Percentiles rank a stretch among this genome's conserved stretches.
phyloP scores from a whole-genome alignment of 2,113 vertebrate genomes.

The Phyllostomus hastatus region DNA sequence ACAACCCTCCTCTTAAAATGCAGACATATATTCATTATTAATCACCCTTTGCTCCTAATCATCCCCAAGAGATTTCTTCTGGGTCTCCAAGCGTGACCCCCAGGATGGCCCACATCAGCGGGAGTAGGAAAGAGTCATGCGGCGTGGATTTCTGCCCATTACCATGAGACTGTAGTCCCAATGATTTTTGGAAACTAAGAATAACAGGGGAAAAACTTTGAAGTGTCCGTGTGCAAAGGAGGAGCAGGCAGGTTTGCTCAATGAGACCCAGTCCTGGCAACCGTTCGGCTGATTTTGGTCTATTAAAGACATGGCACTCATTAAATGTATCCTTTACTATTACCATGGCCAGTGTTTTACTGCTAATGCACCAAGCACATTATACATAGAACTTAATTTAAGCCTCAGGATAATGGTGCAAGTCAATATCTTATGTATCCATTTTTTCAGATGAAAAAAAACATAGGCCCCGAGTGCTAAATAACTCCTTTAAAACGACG shows the following conservation, averaged over 20 bases:
- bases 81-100: background rate
- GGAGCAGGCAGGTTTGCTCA: background rate
- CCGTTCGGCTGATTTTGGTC: background rate
- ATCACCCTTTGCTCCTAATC: slow-evolving; percentile 49
- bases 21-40: slow-evolving; percentile 70
- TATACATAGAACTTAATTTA: background rate
- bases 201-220: background rate
- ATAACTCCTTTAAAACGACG: background rate
- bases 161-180: background rate
- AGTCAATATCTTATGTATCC: background rate
- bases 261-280: background rate
- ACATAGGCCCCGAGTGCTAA: background rate
- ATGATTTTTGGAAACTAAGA: background rate
- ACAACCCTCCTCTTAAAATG: slow-evolving; percentile 64
- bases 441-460: background rate
- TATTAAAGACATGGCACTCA: background rate
- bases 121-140: background rate
- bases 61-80: slow-evolving; percentile 24
- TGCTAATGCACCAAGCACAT: background rate
- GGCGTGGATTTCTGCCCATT: background rate
- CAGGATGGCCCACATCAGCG: background rate
- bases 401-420: background rate
- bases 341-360: background rate
- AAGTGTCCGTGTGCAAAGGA: background rate
- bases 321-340: background rate